Percentiles rank a stretch among this genome's conserved stretches.
These are phyloP conservation scores for Albula goreensis DNA, from an alignment of 2,113 vertebrate species.

Conservation along the genomic window DNA sequence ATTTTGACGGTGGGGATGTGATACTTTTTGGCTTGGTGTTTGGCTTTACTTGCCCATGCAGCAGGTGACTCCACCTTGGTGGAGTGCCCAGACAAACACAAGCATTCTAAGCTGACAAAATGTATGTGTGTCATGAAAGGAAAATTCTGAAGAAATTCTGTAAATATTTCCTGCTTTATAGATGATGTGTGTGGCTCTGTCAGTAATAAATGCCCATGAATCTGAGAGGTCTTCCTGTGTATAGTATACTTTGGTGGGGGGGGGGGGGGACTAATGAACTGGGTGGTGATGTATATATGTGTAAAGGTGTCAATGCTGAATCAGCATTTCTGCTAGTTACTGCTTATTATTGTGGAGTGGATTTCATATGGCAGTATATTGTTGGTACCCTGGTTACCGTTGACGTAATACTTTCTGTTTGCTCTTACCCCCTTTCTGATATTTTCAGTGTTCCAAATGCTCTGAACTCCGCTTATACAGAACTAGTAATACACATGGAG, in stretches of 20 bases:
- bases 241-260: not conserved
- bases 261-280: not conserved
- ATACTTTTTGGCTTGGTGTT: not conserved
- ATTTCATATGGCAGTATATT: not conserved
- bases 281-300: not conserved
- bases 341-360: not conserved
- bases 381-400: not conserved
- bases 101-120: not conserved
- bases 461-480: not conserved
- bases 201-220: conserved; percentile 25
- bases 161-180: conserved; percentile 30
- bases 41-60: no score
- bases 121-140: not conserved
- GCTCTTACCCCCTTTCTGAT: not conserved
- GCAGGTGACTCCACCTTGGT: not conserved
- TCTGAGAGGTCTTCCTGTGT: not conserved
- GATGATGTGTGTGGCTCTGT: conserved; percentile 16
- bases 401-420: not conserved
- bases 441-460: not conserved
- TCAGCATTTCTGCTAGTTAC: not conserved
- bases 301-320: not conserved
- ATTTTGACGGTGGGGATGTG: not conserved
- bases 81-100: not conserved
- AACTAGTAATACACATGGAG: not conserved
- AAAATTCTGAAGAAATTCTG: not conserved